Percentiles rank a stretch among this genome's conserved stretches.
phyloP scores from a whole-genome alignment of 2,113 vertebrate species.

The Bubo bubo region DNA sequence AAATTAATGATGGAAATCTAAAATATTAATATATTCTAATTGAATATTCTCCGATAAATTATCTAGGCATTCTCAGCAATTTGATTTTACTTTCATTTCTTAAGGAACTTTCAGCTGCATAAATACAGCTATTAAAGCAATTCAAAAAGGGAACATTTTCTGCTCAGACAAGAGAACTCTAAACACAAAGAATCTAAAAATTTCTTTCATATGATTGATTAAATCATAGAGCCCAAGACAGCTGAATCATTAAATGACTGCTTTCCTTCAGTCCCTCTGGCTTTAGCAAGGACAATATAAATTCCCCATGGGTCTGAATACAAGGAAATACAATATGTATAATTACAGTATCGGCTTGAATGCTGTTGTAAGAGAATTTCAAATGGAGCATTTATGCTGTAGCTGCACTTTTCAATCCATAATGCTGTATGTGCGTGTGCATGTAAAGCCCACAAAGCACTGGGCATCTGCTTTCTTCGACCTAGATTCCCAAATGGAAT shows the following conservation, averaged over 20 bases:
- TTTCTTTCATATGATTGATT: constrained; percentile 81
- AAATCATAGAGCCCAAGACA: constrained; percentile 81
- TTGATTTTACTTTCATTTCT: constrained; percentile 77
- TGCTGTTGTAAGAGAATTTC: constrained; percentile 62
- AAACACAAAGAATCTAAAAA: constrained; percentile 67
- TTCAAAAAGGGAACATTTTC: constrained; percentile 77
- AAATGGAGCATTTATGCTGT: constrained; percentile 60
- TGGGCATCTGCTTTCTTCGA: constrained; percentile 25
- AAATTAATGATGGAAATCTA: constrained; percentile 85
- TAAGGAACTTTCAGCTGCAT: constrained; percentile 77
- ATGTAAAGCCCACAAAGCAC: not conserved
- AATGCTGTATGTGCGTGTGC: not conserved
- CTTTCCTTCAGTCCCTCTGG: constrained; percentile 74
- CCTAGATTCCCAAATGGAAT: constrained; percentile 18
- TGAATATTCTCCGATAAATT: constrained; percentile 88
- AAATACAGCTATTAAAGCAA: constrained; percentile 81
- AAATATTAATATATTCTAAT: constrained; percentile 89
- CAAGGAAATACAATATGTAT: constrained; percentile 81
- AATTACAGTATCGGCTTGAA: constrained; percentile 77
- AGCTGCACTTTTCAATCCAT: constrained; percentile 65
- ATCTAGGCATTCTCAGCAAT: constrained; percentile 83
- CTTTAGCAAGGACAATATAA: constrained; percentile 78
- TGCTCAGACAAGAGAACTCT: constrained; percentile 72
- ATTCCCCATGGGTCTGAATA: constrained; percentile 68
- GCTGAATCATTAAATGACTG: constrained; percentile 78